phyloP scores from a whole-genome alignment of 2,797 vertebrate genomes.

The Sebastes steindachneri region DNA sequence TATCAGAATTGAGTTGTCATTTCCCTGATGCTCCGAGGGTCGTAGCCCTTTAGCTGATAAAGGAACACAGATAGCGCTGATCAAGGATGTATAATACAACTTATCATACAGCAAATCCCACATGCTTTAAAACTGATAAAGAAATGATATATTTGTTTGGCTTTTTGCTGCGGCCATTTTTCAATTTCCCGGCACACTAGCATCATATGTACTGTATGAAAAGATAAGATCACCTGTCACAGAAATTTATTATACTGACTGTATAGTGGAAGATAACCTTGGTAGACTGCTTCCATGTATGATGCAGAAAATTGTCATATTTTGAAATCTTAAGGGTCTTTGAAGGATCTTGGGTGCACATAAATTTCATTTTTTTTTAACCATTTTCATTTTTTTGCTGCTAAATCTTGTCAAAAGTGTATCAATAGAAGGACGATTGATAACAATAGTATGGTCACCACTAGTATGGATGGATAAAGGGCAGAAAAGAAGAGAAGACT shows the following conservation, averaged over 20 bases:
- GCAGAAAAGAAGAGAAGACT: slow-evolving; percentile 11
- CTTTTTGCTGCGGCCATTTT: slow-evolving; percentile 36
- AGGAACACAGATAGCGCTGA: slow-evolving; percentile 22
- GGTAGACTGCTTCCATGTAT: slow-evolving; percentile 5
- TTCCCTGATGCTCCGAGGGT: slow-evolving; percentile 36
- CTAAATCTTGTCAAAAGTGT: neutral
- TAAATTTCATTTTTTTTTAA: neutral
- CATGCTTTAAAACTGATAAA: slow-evolving; percentile 39
- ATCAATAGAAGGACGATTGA: neutral
- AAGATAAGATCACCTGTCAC: slow-evolving; percentile 48
- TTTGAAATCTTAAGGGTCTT: slow-evolving; percentile 17
- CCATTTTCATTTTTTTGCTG: neutral
- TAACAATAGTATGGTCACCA: neutral
- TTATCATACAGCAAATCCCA: slow-evolving; percentile 39
- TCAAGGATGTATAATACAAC: slow-evolving; percentile 36
- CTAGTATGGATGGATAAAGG: slow-evolving; percentile 23
- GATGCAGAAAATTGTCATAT: slow-evolving; percentile 3
- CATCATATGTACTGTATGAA: slow-evolving; percentile 10
- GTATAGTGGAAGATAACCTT: slow-evolving; percentile 31
- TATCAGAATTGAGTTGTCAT: slow-evolving; percentile 53
- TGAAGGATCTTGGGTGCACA: neutral
- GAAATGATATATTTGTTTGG: slow-evolving; percentile 34
- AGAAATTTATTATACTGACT: slow-evolving; percentile 19
- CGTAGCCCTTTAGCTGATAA: slow-evolving; percentile 23
- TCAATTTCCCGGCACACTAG: slow-evolving; percentile 26